Evolutionary conservation across 1,140 invertebrate species (phyloP).

Genomic region (Aradophagus sp.): DNA sequence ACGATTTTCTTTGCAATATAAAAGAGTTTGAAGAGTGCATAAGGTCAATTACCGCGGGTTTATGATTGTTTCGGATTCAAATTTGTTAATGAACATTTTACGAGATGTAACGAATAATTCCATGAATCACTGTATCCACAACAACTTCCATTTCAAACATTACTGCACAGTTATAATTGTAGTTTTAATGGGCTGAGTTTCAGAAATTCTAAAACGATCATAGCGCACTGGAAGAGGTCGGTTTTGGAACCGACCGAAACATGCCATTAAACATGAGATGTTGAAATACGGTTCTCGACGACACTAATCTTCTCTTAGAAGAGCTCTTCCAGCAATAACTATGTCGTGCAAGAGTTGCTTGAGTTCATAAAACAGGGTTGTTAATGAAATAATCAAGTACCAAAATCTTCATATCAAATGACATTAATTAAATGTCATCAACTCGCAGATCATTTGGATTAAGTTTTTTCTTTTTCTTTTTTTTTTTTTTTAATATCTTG

Average conservation of each 20-base stretch:
- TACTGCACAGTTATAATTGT: conserved; percentile 17
- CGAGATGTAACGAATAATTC: not conserved
- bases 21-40: too few relatives aligned
- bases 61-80: too few relatives aligned
- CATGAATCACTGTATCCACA: conserved; percentile 14
- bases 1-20: too few relatives aligned
- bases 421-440: conserved; percentile 24
- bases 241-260: conserved; percentile 57
- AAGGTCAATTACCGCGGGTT: too few relatives aligned
- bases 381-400: conserved; percentile 63
- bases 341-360: conserved; percentile 34
- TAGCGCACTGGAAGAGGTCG: conserved; percentile 23
- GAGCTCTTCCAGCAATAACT: conserved; percentile 56
- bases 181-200: conserved; percentile 18
- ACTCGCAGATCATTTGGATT: too few relatives aligned
- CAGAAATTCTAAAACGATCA: conserved; percentile 33
- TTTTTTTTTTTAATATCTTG: too few relatives aligned
- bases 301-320: conserved; percentile 59
- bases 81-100: too few relatives aligned
- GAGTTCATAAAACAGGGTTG: conserved; percentile 56
- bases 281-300: conserved; percentile 58
- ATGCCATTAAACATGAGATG: conserved; percentile 58
- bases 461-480: too few relatives aligned
- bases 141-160: not conserved
- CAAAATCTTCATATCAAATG: conserved; percentile 39